Evolutionary conservation across 2,113 vertebrate genomes (phyloP), one percentile per base, ranked within the genome.

Genomic region (Eulacestoma nigropectus): DNA sequence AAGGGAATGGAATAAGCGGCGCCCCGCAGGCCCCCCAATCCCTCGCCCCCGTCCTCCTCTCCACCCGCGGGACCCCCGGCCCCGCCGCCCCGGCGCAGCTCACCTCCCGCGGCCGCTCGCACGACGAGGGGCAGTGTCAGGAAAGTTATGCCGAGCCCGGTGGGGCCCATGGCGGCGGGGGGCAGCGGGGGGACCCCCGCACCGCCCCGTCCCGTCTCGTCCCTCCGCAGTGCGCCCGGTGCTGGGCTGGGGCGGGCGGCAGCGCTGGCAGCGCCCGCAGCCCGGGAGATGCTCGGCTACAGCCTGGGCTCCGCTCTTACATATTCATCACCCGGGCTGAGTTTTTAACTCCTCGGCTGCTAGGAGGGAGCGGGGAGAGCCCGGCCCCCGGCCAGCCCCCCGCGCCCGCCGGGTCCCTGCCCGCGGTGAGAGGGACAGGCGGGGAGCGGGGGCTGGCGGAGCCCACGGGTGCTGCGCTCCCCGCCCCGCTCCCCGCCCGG

Each of bases 291-390:
- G 95, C 77, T 93, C 74, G 53, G 89, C 92, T 96, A 82, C 95
- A 95, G 95, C 93, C 94, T 95, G 93, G 78, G 93, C 89, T 49
- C 87, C 84, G 93, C 88, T 94, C 86, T 96, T 97, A 96, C 97
- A 97, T 98, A 97, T 97, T 97, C 97, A 97, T 97, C 84, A 85
- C 94, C 79, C 93, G 53, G 89, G 96, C 95, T 97, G 94, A 97
- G 96, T 89, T 93, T 97, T 97, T 97, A 97, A 97, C 97, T 96
- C 96, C 95, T 97, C 96, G 59, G 76, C 88, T 95, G 93, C 97
- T 95, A 91, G 91, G 89, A 93, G 76, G 80, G 89, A 84, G 85
- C 30, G 22, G 77, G 77, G 41, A 60, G 89, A 7, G 82, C 67
- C 92, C 64, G 69, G 92, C 93, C 92, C 91, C 84, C 87, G 39